Evolutionary conservation across 2,888 invertebrate genomes (phyloP), one percentile per base, ranked within the genome.

Genomic region (Hoplodrina ambigua): DNA sequence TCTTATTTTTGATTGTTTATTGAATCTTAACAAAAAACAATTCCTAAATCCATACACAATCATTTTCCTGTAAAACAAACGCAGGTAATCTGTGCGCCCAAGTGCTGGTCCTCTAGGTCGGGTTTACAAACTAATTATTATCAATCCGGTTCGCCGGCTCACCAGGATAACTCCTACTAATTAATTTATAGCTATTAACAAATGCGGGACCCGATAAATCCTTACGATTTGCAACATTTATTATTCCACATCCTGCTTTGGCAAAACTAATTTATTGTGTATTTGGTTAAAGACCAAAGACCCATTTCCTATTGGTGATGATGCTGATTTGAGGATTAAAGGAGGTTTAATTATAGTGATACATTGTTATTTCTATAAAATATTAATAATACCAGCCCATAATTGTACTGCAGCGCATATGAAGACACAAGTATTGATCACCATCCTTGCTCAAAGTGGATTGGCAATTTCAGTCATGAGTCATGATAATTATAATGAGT

Each of bases 101-200:
- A 50, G 50, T 50, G 61, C 8, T 37, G 37, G 30, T 19, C 50
- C 49, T 53, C 17, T 63, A 82, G 86, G 83, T 85, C 80, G 79
- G 76, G 78, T 72, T 67, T 73, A 77, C 81, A 79, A 86, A 86
- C 87, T 84, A 86, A 84, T 86, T 86, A 86, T 86, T 86, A 83
- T 83, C 87, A 83, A 78, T 83, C 83, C 83, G 62, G 67, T 58
- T 57, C 13, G 61, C 67, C 67, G 49, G 72, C 60, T 52, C 65
- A 66, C 58, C 69, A 81, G 72, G 84, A 78, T 83, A 81, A 73
- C 74, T 72, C 61, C 52, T 55, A 71, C 72, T 82, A 85, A 86
- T 85, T 85, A 86, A 86, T 86, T 86, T 85, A 86, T 85, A 63
- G 82, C 81, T 82, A 81, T 83, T 82, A 82, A 82, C 83, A 84